Percentiles rank a stretch among this genome's conserved stretches.
Evolutionary conservation across 2,888 invertebrate genomes (phyloP).

Genomic region (Cacoxenus indagator): DNA sequence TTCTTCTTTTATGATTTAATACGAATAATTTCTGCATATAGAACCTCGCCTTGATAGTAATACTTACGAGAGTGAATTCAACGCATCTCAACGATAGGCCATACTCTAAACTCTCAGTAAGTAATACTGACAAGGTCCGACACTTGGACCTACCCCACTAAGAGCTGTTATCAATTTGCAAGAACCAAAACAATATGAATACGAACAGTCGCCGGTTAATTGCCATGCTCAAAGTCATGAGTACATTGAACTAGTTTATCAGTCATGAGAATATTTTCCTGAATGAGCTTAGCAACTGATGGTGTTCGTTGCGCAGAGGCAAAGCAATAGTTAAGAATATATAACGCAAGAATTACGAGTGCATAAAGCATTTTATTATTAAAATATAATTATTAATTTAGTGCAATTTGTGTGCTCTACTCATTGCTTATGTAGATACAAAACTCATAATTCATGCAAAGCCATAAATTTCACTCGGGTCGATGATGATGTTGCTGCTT

Average conservation of each 20-base stretch:
- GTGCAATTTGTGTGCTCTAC: conserved; percentile 16
- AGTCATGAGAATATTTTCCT: background rate
- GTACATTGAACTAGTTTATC: background rate
- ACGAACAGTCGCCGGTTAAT: no score
- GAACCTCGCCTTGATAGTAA: no score
- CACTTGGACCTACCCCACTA: background rate
- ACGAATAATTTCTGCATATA: no score
- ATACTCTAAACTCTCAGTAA: background rate
- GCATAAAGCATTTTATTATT: conserved; percentile 1
- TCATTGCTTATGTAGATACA: background rate
- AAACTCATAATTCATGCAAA: conserved; percentile 21
- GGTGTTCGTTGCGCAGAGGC: background rate
- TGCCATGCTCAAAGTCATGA: background rate
- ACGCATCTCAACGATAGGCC: no score
- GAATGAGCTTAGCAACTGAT: background rate
- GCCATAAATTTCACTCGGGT: conserved; percentile 21
- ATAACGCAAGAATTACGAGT: background rate
- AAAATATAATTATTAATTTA: conserved; percentile 23
- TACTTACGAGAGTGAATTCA: no score
- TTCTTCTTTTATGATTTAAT: no score
- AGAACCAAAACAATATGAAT: background rate
- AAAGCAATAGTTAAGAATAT: no score
- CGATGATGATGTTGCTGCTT: background rate
- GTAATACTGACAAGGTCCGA: background rate
- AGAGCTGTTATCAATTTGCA: background rate